phyloP scores from a whole-genome alignment of 2,888 invertebrate species.

The Lumbricus terrestris region DNA sequence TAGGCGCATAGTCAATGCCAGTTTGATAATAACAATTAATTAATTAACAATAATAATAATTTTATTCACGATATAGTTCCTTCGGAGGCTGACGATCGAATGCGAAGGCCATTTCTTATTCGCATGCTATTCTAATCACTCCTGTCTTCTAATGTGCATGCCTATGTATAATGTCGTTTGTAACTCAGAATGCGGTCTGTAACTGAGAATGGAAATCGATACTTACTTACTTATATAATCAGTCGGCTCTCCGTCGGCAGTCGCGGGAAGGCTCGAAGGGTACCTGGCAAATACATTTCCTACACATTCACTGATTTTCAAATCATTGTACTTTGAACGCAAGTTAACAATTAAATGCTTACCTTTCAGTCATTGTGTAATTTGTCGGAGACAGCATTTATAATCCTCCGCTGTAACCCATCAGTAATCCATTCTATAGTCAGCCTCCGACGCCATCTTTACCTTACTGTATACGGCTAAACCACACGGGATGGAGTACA shows the following conservation, averaged over 20 bases:
- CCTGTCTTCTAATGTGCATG: no score
- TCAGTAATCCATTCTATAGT: background rate
- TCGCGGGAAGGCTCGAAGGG: background rate
- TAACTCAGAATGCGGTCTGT: no score
- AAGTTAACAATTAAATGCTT: background rate
- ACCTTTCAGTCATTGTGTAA: background rate
- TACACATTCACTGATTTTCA: background rate
- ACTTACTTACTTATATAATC: background rate
- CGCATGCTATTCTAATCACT: no score
- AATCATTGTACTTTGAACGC: background rate
- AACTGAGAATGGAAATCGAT: no score
- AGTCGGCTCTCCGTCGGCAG: background rate
- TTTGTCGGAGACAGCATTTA: background rate
- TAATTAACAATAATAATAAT: no score
- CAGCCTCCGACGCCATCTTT: background rate
- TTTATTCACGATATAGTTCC: no score
- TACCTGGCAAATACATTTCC: background rate
- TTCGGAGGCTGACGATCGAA: no score
- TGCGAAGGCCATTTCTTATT: no score
- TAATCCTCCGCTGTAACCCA: constrained; percentile 3
- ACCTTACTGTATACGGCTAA: background rate
- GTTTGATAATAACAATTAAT: no score
- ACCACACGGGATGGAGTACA: background rate
- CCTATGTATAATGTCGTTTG: no score
- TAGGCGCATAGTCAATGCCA: no score